Percentiles rank a stretch among this genome's conserved stretches.
phyloP scores from a whole-genome alignment of 2,797 vertebrate species.

The Tolypeutes matacus region DNA sequence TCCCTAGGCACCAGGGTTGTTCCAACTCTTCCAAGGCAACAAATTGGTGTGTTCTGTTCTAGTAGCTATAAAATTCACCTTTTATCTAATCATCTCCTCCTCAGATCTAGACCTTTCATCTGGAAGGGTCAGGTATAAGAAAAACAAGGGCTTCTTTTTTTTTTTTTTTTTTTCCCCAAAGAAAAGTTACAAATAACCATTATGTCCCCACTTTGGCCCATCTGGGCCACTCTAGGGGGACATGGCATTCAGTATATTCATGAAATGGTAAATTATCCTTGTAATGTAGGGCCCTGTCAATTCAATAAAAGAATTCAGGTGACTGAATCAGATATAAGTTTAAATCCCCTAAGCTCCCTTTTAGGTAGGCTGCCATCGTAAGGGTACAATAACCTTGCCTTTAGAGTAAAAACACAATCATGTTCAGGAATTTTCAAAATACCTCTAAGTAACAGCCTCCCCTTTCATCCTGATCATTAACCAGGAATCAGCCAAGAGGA shows the following conservation, averaged over 20 bases:
- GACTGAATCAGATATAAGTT: background rate
- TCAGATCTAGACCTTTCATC: background rate
- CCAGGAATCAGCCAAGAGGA: background rate
- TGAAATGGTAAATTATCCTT: conserved; percentile 26
- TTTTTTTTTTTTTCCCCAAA: background rate
- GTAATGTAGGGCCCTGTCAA: background rate
- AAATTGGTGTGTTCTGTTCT: background rate
- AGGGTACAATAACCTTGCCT: background rate
- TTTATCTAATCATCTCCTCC: conserved; percentile 7
- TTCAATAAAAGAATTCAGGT: background rate
- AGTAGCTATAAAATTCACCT: background rate
- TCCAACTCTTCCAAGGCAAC: background rate
- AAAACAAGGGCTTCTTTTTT: background rate
- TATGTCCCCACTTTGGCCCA: background rate
- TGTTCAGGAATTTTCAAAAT: background rate
- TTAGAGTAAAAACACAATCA: background rate
- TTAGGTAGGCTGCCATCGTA: background rate
- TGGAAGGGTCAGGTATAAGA: background rate
- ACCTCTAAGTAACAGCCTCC: background rate
- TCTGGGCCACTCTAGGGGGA: background rate
- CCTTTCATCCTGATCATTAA: conserved; percentile 25
- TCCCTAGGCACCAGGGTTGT: background rate
- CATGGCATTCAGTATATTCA: background rate
- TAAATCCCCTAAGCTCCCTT: background rate
- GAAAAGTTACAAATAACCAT: background rate